A percentile compares a stretch with the other conserved stretches of the same genome.
phyloP scores from a whole-genome alignment of 53 echinoderm and acorn worm genomes.

The Paracentrotus lividus region DNA sequence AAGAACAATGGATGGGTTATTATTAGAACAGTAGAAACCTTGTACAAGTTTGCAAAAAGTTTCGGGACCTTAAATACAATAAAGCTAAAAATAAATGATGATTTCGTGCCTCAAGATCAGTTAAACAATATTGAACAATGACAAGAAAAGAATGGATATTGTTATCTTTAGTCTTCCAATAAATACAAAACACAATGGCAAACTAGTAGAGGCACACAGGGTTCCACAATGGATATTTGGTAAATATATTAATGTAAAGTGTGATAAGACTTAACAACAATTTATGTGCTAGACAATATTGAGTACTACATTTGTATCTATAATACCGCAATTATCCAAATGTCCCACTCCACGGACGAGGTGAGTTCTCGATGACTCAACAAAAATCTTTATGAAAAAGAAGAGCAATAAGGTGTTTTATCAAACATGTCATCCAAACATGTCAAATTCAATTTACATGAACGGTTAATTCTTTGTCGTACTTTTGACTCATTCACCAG shows the following conservation, averaged over 20 bases:
- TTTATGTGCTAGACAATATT: too few relatives aligned
- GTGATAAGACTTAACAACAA: too few relatives aligned
- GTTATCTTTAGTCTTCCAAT: background rate
- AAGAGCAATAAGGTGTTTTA: too few relatives aligned
- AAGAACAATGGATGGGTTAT: background rate
- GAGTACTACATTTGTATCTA: too few relatives aligned
- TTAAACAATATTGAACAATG: background rate
- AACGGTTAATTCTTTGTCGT: too few relatives aligned
- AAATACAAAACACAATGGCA: background rate
- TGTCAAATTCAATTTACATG: too few relatives aligned
- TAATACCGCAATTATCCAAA: too few relatives aligned
- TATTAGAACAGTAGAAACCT: background rate
- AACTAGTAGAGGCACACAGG: background rate
- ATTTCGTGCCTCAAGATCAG: slow-evolving; percentile 11
- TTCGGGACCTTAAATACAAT: background rate
- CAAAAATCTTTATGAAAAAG: too few relatives aligned
- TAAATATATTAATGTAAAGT: background rate
- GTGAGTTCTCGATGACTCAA: too few relatives aligned
- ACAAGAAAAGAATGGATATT: background rate
- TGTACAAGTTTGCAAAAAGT: slow-evolving; percentile 11
- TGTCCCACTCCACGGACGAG: too few relatives aligned
- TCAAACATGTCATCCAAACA: too few relatives aligned
- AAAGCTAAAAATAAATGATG: background rate
- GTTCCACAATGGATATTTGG: background rate
- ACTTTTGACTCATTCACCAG: too few relatives aligned